Conservation (phyloP, 2,888 invertebrate species). For the Ernsta delagoae region DNA sequence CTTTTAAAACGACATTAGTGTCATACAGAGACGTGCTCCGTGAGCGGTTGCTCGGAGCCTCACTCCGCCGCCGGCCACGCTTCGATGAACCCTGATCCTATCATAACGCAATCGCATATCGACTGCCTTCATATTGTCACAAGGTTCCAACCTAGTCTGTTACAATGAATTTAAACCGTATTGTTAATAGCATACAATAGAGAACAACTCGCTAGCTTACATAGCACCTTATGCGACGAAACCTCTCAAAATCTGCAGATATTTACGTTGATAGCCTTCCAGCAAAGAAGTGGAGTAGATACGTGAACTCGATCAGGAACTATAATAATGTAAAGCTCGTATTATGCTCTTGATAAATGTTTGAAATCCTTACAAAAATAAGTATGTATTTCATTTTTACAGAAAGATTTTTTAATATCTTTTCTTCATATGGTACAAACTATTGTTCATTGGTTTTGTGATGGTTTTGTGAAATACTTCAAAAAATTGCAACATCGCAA, state of each 20-base stretch:
- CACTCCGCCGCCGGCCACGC: conserved; percentile 66
- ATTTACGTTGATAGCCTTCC: conserved; percentile 81
- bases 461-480: not conserved
- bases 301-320: conserved; percentile 77
- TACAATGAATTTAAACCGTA: conserved; percentile 53
- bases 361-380: not conserved
- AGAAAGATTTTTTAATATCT: not conserved
- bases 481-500: no score
- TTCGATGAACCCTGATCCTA: conserved; percentile 80
- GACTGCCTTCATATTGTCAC: conserved; percentile 50
- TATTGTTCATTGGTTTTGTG: not conserved
- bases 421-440: not conserved
- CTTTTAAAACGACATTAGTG: no score
- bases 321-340: conserved; percentile 58
- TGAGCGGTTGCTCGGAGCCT: conserved; percentile 47
- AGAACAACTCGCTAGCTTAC: conserved; percentile 37
- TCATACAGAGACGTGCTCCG: no score
- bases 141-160: conserved; percentile 50
- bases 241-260: conserved; percentile 69
- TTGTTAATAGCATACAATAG: conserved; percentile 35
- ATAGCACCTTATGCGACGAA: conserved; percentile 54
- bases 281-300: conserved; percentile 78
- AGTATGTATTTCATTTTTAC: not conserved
- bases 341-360: conserved; percentile 29
- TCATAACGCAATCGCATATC: conserved; percentile 83